phyloP scores from a whole-genome alignment of 1,140 invertebrate genomes.

The Cydia splendana region DNA sequence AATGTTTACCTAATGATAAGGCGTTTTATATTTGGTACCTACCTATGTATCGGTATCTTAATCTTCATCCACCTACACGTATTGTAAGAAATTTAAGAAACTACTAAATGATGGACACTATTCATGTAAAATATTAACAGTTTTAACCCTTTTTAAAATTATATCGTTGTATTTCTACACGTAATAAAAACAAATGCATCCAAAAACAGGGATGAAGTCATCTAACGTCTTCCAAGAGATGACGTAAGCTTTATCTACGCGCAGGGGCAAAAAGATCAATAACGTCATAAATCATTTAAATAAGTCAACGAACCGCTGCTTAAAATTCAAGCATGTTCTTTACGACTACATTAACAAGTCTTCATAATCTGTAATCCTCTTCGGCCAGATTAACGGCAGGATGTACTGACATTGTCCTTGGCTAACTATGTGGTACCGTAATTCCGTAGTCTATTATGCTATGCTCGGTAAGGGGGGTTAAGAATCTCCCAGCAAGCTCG shows the following conservation, averaged over 20 bases:
- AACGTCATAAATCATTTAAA: conserved; percentile 16
- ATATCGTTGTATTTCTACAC: no score
- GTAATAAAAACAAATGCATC: not conserved
- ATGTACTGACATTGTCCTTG: not conserved
- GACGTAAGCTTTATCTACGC: conserved; percentile 10
- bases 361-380: conserved; percentile 27
- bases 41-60: no score
- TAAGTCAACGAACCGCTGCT: conserved; percentile 5
- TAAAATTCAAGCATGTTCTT: conserved; percentile 16
- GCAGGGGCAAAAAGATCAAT: conserved; percentile 14
- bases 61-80: no score
- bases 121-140: no score
- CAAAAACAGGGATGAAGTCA: not conserved
- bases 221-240: not conserved
- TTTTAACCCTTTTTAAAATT: not conserved
- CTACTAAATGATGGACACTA: no score
- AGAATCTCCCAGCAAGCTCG: no score
- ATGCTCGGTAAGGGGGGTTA: no score
- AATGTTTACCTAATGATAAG: no score
- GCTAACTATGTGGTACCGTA: no score
- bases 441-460: no score
- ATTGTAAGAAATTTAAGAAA: no score
- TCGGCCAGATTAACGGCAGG: conserved; percentile 19
- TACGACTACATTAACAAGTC: conserved; percentile 20
- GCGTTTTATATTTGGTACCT: no score